phyloP scores from a whole-genome alignment of 1,140 invertebrate genomes.

The Metaphire vulgaris region DNA sequence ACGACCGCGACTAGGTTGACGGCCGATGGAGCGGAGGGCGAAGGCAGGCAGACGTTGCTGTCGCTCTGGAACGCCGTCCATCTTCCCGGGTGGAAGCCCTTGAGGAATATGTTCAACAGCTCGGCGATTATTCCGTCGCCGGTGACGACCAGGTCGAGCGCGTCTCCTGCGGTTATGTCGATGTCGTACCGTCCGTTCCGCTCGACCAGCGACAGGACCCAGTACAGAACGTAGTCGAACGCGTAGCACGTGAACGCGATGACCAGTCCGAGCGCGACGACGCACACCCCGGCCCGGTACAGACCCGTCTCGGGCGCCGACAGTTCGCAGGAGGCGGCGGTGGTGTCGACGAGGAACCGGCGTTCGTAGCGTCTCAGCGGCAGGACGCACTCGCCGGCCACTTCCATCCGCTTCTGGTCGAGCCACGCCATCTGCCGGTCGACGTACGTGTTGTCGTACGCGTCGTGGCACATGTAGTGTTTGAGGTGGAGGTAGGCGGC shows the following conservation, averaged over 20 bases:
- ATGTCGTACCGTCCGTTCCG: not conserved
- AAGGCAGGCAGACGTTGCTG: not conserved
- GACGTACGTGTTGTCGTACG: constrained; percentile 29
- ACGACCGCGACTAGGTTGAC: constrained; percentile 14
- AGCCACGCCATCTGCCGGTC: constrained; percentile 13
- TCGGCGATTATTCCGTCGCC: constrained; percentile 26
- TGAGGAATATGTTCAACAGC: constrained; percentile 18
- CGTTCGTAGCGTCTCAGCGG: constrained; percentile 25
- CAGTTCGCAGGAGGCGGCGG: constrained; percentile 4
- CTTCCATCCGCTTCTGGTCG: constrained; percentile 19
- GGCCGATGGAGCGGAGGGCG: not conserved
- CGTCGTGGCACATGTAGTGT: constrained; percentile 19
- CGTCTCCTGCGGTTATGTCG: not conserved
- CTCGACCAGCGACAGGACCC: constrained; percentile 5
- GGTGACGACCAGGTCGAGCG: constrained; percentile 12
- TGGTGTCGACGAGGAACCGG: constrained; percentile 22
- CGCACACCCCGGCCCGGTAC: constrained; percentile 18
- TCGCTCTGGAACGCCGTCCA: constrained; percentile 11
- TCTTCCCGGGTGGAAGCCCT: constrained; percentile 21
- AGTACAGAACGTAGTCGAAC: constrained; percentile 27
- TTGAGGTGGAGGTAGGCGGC: constrained; percentile 14
- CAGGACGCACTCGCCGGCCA: constrained; percentile 3
- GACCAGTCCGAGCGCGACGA: constrained; percentile 10
- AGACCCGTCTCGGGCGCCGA: constrained; percentile 16
- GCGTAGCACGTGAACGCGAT: constrained; percentile 18